phyloP scores from a whole-genome alignment of 2,888 invertebrate genomes.

The Scaptomyza parva region DNA sequence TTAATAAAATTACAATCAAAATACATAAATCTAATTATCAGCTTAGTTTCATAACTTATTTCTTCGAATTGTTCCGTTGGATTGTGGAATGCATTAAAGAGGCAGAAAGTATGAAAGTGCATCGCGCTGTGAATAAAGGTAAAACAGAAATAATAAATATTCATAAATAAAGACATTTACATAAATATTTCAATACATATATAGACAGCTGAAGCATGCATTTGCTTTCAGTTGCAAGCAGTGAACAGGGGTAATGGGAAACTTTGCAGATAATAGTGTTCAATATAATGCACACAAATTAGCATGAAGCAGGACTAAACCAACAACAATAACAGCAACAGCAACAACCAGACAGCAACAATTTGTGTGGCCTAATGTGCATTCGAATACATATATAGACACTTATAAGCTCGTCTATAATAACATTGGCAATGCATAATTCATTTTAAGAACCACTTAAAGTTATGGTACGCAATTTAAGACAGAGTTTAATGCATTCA shows the following conservation, averaged over 20 bases:
- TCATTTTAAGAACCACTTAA: conserved; percentile 80
- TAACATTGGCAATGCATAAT: conserved; percentile 67
- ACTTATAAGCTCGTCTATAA: conserved; percentile 43
- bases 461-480: conserved; percentile 71
- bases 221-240: neutral
- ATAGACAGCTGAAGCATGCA: neutral
- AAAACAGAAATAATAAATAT: neutral
- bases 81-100: conserved; percentile 13
- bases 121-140: conserved; percentile 33
- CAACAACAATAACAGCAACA: neutral
- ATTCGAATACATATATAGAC: conserved; percentile 22
- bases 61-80: no score
- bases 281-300: conserved; percentile 61
- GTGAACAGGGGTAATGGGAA: neutral
- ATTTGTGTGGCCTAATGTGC: conserved; percentile 44
- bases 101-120: conserved; percentile 43
- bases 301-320: conserved; percentile 34
- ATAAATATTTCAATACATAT: neutral
- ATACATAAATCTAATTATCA: conserved; percentile 5
- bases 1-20: conserved; percentile 27
- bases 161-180: no score
- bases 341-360: conserved; percentile 29
- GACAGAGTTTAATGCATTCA: conserved; percentile 75
- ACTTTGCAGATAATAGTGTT: conserved; percentile 31
- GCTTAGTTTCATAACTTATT: conserved; percentile 7